A percentile compares a stretch with the other conserved stretches of the same genome.
Conservation (phyloP, 1,140 invertebrate genomes). For the Ceratina calcarata region DNA sequence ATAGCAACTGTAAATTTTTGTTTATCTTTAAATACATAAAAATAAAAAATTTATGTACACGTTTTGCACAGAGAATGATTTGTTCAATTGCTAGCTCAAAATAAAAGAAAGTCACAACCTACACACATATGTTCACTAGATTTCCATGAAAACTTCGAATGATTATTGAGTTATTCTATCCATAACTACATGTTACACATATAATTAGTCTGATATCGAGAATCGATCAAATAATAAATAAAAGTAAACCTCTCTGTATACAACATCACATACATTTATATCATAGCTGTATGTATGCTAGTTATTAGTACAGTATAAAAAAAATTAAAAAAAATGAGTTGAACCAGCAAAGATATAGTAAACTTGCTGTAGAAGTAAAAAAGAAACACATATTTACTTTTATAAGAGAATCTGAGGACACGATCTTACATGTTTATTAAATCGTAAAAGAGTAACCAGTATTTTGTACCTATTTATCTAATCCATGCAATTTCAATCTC, state of each 20-base stretch:
- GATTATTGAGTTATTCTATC: slow-evolving; percentile 63
- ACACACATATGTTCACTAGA: slow-evolving; percentile 69
- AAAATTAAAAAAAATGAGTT: slow-evolving; percentile 25
- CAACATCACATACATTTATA: slow-evolving; percentile 45
- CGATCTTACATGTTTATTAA: slow-evolving; percentile 42
- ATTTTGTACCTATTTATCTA: slow-evolving; percentile 51
- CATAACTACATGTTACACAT: slow-evolving; percentile 61
- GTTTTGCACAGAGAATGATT: slow-evolving; percentile 70
- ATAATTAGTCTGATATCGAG: slow-evolving; percentile 62
- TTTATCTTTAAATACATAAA: slow-evolving; percentile 49
- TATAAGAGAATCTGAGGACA: slow-evolving; percentile 36
- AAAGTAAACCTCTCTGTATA: slow-evolving; percentile 45
- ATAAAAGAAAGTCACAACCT: slow-evolving; percentile 77
- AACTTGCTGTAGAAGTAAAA: slow-evolving; percentile 41
- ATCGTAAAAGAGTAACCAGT: slow-evolving; percentile 31
- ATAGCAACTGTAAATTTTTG: slow-evolving; percentile 45
- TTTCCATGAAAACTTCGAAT: slow-evolving; percentile 62
- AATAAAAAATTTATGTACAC: slow-evolving; percentile 66
- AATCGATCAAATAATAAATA: slow-evolving; percentile 62
- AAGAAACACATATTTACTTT: not conserved
- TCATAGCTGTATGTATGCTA: slow-evolving; percentile 40
- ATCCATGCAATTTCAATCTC: slow-evolving; percentile 45
- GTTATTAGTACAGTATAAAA: slow-evolving; percentile 25
- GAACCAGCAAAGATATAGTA: slow-evolving; percentile 24
- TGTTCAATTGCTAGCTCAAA: slow-evolving; percentile 64